Base-by-base conservation (phyloP, 2,113 vertebrate species). In the Protomyctophum bolini region DNA sequence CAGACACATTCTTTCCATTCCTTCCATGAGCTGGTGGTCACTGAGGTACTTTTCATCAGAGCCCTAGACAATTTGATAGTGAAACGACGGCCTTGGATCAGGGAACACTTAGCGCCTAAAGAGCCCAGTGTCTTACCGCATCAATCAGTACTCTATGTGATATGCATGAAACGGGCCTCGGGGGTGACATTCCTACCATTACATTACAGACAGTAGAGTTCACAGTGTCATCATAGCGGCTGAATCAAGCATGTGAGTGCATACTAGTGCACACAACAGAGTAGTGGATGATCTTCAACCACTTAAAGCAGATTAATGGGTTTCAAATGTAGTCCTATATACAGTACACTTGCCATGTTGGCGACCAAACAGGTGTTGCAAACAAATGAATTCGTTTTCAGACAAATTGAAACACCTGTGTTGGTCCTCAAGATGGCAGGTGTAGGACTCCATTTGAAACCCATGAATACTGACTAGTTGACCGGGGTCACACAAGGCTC, bases 1-100 rank as follows among this genome's bases (percentile, higher is more conserved):
- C 52, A 67, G 56, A 55, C 62, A 51, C 76, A 58, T 80, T 72
- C 70, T 73, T 75, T 29, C 60, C 50, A 8, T 67, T 68, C 68
- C 57, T 12, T 51, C 45, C 66, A 51, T 10, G 11, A 10, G 41
- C 21, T 21, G 21, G 58, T 45, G 48, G 54, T 4, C 33, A 47
- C 46, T 67, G 48, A 79, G 58, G 59, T 47, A 67, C 50, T 75
- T 56, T 70, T 63, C 48, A 47, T 8, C 28, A 9, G 50, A 10
- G 52, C 8, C 46, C 58, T 61, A 77, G 28, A 21, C 41, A 66
- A n/a, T 67, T 50, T 72, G 58, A 60, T 45, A 11, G 10, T 21
- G 15, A 10, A 15, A 66, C 46, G 15, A 55, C 21, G 9, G 47
- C 55, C 33, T 6, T 41, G 6, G 12, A 58, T 73, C 41, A 61